Conservation (phyloP, 1,140 invertebrate genomes). For the Cryptotermes secundus region DNA sequence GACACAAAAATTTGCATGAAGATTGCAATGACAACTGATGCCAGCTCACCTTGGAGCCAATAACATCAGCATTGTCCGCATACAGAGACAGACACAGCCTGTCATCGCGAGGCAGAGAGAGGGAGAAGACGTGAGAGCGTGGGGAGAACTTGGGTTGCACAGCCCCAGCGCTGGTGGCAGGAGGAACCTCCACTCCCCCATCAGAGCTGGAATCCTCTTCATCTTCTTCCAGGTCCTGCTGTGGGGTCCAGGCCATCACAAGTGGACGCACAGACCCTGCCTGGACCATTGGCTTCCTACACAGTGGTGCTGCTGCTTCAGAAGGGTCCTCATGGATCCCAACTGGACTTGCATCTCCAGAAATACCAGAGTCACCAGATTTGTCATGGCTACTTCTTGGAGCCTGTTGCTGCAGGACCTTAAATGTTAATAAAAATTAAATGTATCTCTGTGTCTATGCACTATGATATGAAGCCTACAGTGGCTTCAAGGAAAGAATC, state of each 20-base stretch:
- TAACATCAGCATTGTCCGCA: slow-evolving; percentile 6
- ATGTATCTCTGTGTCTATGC: too few species aligned
- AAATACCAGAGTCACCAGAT: slow-evolving; percentile 78
- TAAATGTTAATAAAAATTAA: too few species aligned
- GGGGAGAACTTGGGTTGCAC: slow-evolving; percentile 59
- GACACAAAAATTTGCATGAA: too few species aligned
- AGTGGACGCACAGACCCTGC: slow-evolving; percentile 7
- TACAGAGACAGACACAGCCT: slow-evolving; percentile 38
- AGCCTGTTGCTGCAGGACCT: neutral
- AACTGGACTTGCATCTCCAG: slow-evolving; percentile 64
- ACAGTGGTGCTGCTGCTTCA: neutral
- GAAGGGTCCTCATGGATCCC: slow-evolving; percentile 30
- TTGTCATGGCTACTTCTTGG: slow-evolving; percentile 57
- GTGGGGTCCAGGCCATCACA: slow-evolving; percentile 67
- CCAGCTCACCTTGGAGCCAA: slow-evolving; percentile 25
- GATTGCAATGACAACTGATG: too few species aligned
- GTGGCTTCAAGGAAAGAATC: too few species aligned
- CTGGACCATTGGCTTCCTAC: neutral
- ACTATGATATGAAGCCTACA: too few species aligned
- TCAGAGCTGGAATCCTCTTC: slow-evolving; percentile 65
- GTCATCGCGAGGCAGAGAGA: slow-evolving; percentile 67
- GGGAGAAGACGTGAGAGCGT: slow-evolving; percentile 67
- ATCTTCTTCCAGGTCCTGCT: slow-evolving; percentile 65
- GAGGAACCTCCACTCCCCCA: slow-evolving; percentile 53
- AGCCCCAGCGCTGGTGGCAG: slow-evolving; percentile 38